These are phyloP conservation scores for Piprites chloris DNA, from an alignment of 2,113 vertebrate genomes.

Conservation along the genomic window DNA sequence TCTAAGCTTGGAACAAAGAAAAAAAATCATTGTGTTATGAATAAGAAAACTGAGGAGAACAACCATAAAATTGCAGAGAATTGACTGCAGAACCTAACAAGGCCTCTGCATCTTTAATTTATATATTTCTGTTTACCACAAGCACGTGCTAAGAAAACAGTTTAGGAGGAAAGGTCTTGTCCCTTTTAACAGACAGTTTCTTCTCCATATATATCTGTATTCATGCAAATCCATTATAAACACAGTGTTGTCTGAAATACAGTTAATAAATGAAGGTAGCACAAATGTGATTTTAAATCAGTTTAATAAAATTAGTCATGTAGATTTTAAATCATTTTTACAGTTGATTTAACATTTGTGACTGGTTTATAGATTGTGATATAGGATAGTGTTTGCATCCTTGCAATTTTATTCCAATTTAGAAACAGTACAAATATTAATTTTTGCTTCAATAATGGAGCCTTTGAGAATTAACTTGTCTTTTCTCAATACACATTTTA, in stretches of 20 bases:
- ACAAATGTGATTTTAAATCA: slow-evolving; percentile 78
- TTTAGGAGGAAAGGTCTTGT: neutral
- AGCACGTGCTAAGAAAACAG: neutral
- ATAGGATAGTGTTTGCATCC: slow-evolving; percentile 75
- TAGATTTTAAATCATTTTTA: slow-evolving; percentile 81
- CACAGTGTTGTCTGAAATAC: slow-evolving; percentile 63
- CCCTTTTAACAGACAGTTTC: neutral
- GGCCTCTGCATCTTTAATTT: slow-evolving; percentile 29
- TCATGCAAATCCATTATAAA: slow-evolving; percentile 61
- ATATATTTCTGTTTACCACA: neutral
- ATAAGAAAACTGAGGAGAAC: slow-evolving; percentile 25
- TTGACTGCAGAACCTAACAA: slow-evolving; percentile 29
- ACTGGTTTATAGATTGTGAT: slow-evolving; percentile 80
- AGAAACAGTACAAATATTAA: slow-evolving; percentile 83
- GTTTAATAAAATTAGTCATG: slow-evolving; percentile 78
- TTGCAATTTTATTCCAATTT: slow-evolving; percentile 88
- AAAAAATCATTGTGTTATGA: slow-evolving; percentile 1
- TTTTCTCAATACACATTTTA: slow-evolving; percentile 79
- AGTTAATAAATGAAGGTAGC: slow-evolving; percentile 76
- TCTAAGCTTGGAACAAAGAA: slow-evolving; percentile 24
- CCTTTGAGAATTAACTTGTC: slow-evolving; percentile 80
- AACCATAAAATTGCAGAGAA: slow-evolving; percentile 40
- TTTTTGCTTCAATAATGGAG: slow-evolving; percentile 88
- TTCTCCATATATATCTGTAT: neutral
- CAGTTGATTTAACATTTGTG: slow-evolving; percentile 79